Conservation (phyloP, 2,888 invertebrate genomes). For the Melanophora roralis region DNA sequence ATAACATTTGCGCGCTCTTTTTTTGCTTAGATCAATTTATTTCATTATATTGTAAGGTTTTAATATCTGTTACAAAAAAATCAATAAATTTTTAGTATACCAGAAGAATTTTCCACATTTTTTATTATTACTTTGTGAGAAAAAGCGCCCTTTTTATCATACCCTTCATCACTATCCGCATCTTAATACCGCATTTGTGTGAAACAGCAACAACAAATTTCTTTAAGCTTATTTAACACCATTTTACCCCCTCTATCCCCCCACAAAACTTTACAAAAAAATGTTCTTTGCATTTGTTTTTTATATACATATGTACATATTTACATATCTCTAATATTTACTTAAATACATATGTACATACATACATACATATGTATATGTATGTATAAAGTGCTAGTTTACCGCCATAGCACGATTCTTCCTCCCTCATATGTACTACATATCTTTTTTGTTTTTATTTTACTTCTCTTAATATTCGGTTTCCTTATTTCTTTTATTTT, state of each 20-base stretch:
- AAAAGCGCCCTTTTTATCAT: slow-evolving; percentile 48
- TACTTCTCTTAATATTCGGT: neutral
- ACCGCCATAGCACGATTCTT: too few species aligned
- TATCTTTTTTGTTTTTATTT: neutral
- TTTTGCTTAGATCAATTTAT: too few species aligned
- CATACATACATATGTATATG: too few species aligned
- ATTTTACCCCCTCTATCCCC: slow-evolving; percentile 1
- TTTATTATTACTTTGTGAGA: neutral
- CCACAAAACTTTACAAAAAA: too few species aligned
- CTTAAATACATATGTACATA: too few species aligned
- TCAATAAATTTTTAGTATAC: slow-evolving; percentile 58
- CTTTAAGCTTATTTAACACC: neutral
- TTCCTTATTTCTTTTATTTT: neutral
- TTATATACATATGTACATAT: slow-evolving; percentile 1
- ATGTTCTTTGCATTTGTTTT: neutral
- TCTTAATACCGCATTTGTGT: slow-evolving; percentile 24
- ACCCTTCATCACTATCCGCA: neutral
- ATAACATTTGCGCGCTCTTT: slow-evolving; percentile 67
- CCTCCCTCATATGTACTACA: too few species aligned
- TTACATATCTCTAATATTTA: too few species aligned
- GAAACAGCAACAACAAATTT: slow-evolving; percentile 10
- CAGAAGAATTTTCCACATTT: slow-evolving; percentile 16
- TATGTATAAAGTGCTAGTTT: too few species aligned
- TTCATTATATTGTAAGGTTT: neutral
- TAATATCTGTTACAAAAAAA: slow-evolving; percentile 26